Evolutionary conservation across 1,140 invertebrate genomes (phyloP).

Genomic region (Drosophila auraria): DNA sequence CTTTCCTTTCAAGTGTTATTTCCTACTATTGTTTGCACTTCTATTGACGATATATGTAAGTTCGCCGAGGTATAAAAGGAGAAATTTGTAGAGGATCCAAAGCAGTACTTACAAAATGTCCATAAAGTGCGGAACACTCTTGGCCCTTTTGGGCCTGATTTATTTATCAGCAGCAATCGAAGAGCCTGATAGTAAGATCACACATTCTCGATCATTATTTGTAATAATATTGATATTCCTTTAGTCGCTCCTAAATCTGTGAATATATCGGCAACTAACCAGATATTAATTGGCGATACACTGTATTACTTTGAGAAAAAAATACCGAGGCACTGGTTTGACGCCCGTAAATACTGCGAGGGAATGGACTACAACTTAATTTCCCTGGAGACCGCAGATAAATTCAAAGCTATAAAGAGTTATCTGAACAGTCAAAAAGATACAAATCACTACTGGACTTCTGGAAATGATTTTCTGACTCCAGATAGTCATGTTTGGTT

Average conservation of each 20-base stretch:
- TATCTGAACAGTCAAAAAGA: neutral
- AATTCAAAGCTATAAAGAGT: slow-evolving; percentile 5
- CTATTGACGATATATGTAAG: neutral
- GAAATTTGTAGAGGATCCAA: neutral
- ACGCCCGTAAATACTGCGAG: slow-evolving; percentile 10
- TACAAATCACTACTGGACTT: slow-evolving; percentile 16
- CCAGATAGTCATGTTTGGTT: slow-evolving; percentile 21
- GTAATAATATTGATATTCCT: no score
- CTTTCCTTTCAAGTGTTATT: no score
- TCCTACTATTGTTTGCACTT: no score
- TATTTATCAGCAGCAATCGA: neutral
- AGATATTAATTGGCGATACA: neutral
- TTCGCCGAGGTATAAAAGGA: neutral
- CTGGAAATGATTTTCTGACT: slow-evolving; percentile 14
- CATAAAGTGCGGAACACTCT: neutral
- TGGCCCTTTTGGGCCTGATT: neutral
- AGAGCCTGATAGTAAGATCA: neutral
- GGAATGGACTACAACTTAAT: slow-evolving; percentile 14
- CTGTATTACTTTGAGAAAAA: slow-evolving; percentile 2
- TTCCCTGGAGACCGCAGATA: slow-evolving; percentile 2
- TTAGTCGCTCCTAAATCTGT: neutral
- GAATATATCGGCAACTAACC: neutral
- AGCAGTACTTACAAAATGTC: neutral
- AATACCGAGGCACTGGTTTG: slow-evolving; percentile 21
- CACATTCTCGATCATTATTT: neutral